Conservation (phyloP, 1,140 invertebrate genomes). For the Dinoponera quadriceps region DNA sequence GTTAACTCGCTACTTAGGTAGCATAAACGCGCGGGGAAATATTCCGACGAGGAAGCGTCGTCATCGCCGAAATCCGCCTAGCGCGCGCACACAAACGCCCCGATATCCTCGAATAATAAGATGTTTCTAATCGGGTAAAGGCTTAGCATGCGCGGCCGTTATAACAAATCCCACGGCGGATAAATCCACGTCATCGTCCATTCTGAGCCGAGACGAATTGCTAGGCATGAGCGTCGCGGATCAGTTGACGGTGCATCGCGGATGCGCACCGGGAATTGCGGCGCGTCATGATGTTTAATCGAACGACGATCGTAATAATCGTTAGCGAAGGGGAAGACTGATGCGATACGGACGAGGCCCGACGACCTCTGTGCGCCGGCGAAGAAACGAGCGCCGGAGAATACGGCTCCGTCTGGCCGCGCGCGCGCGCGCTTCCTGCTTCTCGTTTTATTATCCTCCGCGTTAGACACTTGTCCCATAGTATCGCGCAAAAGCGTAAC, state of each 20-base stretch:
- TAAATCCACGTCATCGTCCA: constrained; percentile 56
- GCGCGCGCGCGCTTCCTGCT: constrained; percentile 23
- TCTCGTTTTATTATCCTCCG: constrained; percentile 73
- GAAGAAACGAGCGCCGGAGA: constrained; percentile 53
- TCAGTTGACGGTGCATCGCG: constrained; percentile 27
- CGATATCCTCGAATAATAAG: constrained; percentile 30
- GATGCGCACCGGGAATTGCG: constrained; percentile 46
- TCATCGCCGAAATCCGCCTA: constrained; percentile 53
- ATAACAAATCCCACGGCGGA: constrained; percentile 33
- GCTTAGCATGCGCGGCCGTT: constrained; percentile 14
- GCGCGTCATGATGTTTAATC: constrained; percentile 62
- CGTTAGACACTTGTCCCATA: constrained; percentile 75
- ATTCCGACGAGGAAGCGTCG: constrained; percentile 41
- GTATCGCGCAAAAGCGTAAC: constrained; percentile 63
- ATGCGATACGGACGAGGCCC: constrained; percentile 37
- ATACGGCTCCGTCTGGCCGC: constrained; percentile 46
- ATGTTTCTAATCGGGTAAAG: constrained; percentile 39
- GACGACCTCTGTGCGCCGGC: constrained; percentile 4
- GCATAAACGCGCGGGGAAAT: background rate
- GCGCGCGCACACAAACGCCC: background rate
- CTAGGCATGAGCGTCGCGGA: constrained; percentile 43
- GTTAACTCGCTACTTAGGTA: too few species aligned
- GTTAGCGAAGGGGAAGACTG: constrained; percentile 48
- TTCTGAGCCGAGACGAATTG: constrained; percentile 23
- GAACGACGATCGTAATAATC: constrained; percentile 60